A percentile compares a stretch with the other conserved stretches of the same genome.
phyloP scores from a whole-genome alignment of 92 coral and sea anemone species.

The Palythoa caribaeorum region DNA sequence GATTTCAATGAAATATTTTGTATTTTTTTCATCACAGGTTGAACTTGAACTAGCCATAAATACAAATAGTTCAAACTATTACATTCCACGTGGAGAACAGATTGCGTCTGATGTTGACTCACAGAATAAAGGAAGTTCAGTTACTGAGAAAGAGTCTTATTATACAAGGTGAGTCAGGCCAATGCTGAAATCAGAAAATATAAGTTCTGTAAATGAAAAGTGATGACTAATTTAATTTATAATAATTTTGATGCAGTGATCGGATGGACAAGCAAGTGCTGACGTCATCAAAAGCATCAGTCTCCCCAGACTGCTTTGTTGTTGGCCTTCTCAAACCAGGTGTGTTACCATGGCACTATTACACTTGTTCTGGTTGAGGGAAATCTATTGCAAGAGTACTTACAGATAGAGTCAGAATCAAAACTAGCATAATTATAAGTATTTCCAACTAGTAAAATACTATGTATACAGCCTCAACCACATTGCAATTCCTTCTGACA shows the following conservation, averaged over 20 bases:
- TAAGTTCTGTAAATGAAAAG: background rate
- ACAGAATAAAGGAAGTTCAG: conserved; percentile 6
- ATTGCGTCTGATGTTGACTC: conserved; percentile 86
- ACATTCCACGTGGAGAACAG: conserved; percentile 92
- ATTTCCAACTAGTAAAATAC: too few species aligned
- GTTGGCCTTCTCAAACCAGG: conserved; percentile 92
- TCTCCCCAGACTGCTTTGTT: conserved; percentile 80
- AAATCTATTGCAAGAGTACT: background rate
- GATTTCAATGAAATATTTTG: background rate
- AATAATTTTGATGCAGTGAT: conserved; percentile 57
- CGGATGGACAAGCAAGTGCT: conserved; percentile 96
- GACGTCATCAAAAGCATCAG: conserved; percentile 77
- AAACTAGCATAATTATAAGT: too few species aligned
- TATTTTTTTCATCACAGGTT: conserved; percentile 57
- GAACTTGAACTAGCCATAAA: conserved; percentile 87
- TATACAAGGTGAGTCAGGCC: conserved; percentile 12
- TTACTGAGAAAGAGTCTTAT: background rate
- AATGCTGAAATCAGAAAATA: background rate
- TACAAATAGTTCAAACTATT: conserved; percentile 85
- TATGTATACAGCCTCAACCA: too few species aligned
- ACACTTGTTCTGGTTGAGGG: background rate
- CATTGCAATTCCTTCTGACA: background rate
- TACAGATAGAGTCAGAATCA: too few species aligned
- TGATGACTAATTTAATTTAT: background rate
- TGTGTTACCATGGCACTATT: background rate